Base-by-base conservation (phyloP, 2,113 vertebrate genomes). In the Pristiophorus japonicus region DNA sequence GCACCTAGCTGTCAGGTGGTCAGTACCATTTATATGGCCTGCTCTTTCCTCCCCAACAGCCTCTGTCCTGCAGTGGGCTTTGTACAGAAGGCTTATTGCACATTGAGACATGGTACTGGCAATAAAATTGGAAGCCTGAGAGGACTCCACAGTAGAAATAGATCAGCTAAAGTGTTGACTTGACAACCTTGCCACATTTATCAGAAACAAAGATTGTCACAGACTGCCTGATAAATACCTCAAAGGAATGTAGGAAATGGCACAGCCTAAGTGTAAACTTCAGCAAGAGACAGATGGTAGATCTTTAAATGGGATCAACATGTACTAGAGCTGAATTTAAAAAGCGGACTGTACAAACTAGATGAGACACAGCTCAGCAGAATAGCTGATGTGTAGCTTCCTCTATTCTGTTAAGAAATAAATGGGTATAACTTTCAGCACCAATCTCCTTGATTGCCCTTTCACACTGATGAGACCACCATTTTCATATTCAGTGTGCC, bases 141-240 rank as follows among this genome's bases (percentile, higher is more conserved):
- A 91, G 27, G 55, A 62, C 11, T 62, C 51, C 0, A 5, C 30
- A 91, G 27, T n/a, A 62, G 87, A 62, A 62, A 62, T 91, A 62
- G 87, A 91, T 91, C 55, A 91, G 34, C 55, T 91, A 20, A 63
- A 91, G 27, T 91, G 55, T 91, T 91, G 47, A 90, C 87, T 30
- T 90, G 47, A 59, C 87, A 90, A 55, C 51, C 24, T 59, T 59
- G 51, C 51, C 55, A n/a, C 27, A 62, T n/a, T n/a, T 62, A 91
- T n/a, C 14, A n/a, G 88, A 91, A 91, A n/a, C 30, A 62, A 62
- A 91, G 62, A 91, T 38, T 91, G 88, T 91, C 55, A 91, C 14
- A 91, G 30, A 30, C 30, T 91, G 16, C 27, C 14, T 91, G 30
- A 59, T 62, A 91, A 91, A 91, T 91, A 34, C n/a, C n/a, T 78